A percentile compares a stretch with the other conserved stretches of the same genome.
Evolutionary conservation across 2,113 vertebrate genomes (phyloP).

Genomic region (Plotosus lineatus): DNA sequence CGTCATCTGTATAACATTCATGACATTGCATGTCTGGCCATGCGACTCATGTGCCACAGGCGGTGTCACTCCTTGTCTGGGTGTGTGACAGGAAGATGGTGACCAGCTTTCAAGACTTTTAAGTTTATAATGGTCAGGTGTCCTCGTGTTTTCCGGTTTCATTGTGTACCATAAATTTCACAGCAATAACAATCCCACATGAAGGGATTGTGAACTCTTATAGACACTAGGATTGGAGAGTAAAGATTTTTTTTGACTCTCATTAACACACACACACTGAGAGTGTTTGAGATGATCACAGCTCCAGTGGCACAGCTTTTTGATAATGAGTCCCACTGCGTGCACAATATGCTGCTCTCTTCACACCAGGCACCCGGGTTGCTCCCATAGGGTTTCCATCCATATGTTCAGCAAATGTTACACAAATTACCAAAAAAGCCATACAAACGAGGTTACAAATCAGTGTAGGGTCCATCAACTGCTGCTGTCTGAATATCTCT

Average conservation of each 20-base stretch:
- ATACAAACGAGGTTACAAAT: conserved; percentile 3
- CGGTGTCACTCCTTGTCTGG: too few species aligned
- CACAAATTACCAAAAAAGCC: conserved; percentile 12
- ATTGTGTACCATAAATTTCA: too few species aligned
- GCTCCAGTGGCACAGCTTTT: conserved; percentile 18
- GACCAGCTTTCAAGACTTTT: too few species aligned
- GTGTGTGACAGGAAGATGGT: too few species aligned
- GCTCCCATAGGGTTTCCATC: conserved; percentile 1
- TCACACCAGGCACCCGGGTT: neutral
- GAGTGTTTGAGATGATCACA: conserved; percentile 6
- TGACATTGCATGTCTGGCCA: too few species aligned
- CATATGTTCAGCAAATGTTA: conserved; percentile 5
- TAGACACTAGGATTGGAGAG: too few species aligned
- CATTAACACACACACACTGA: conserved; percentile 1
- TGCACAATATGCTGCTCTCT: conserved; percentile 12
- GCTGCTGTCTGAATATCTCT: neutral
- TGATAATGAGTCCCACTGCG: conserved; percentile 16
- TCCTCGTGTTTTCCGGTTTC: too few species aligned
- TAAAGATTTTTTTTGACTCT: neutral
- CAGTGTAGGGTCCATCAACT: neutral
- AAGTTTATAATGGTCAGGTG: too few species aligned
- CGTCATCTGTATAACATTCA: too few species aligned
- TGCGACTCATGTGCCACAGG: too few species aligned
- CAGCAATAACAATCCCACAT: too few species aligned
- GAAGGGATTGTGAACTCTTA: neutral